Conservation (phyloP, 2,888 invertebrate genomes). For the Eretmocerus hayati region DNA sequence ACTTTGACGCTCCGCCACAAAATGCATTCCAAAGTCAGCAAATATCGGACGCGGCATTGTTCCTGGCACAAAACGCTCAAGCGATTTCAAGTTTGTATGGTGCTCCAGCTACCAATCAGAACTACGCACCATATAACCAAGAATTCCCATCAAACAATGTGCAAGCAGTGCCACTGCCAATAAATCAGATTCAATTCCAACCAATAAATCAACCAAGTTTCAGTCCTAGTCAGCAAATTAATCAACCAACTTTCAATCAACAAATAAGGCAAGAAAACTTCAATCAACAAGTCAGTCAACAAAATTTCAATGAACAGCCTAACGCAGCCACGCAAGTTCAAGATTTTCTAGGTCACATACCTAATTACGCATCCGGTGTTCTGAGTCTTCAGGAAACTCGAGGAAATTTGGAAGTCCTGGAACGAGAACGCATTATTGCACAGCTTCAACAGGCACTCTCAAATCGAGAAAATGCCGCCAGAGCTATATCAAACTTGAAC, state of each 20-base stretch:
- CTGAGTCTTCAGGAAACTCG: slow-evolving; percentile 31
- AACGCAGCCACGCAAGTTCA: slow-evolving; percentile 7
- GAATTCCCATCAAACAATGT: too few relatives aligned
- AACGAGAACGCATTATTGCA: slow-evolving; percentile 38
- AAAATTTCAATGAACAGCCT: background rate
- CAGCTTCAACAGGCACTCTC: slow-evolving; percentile 35
- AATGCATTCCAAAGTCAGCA: slow-evolving; percentile 24
- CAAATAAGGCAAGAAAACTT: slow-evolving; percentile 7
- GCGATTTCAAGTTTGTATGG: slow-evolving; percentile 41
- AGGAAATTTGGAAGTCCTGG: slow-evolving; percentile 34
- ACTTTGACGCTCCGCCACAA: slow-evolving; percentile 26
- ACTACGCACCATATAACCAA: slow-evolving; percentile 35
- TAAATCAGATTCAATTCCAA: slow-evolving; percentile 4
- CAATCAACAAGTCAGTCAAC: slow-evolving; percentile 2
- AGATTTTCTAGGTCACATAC: slow-evolving; percentile 26
- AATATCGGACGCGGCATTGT: slow-evolving; percentile 40
- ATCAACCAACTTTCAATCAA: slow-evolving; percentile 25
- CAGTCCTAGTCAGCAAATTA: slow-evolving; percentile 24
- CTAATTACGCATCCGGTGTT: slow-evolving; percentile 39
- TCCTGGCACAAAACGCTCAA: slow-evolving; percentile 39
- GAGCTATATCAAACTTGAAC: slow-evolving; percentile 31
- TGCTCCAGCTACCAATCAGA: slow-evolving; percentile 33
- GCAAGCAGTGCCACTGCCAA: too few relatives aligned
- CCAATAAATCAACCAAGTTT: slow-evolving; percentile 21
- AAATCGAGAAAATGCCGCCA: slow-evolving; percentile 24